Evolutionary conservation across 2,888 invertebrate genomes (phyloP).

Genomic region (Vanessa cardui): DNA sequence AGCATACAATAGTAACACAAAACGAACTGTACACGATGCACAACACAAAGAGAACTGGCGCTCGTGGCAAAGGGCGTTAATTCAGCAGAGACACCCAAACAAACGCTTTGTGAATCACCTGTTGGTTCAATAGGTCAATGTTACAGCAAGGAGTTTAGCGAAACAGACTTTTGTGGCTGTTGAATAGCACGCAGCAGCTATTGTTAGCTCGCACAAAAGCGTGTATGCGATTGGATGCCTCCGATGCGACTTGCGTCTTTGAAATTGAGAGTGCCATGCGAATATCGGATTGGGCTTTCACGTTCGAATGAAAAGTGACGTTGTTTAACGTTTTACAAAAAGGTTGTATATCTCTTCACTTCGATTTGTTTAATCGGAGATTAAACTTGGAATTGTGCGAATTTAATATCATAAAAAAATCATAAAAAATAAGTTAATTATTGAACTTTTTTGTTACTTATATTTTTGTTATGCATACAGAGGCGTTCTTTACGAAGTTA

Average conservation of each 20-base stretch:
- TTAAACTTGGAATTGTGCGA: neutral
- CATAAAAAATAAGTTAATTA: neutral
- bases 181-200: conserved; percentile 66
- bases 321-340: conserved; percentile 10
- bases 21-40: conserved; percentile 16
- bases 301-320: conserved; percentile 16
- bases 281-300: conserved; percentile 39
- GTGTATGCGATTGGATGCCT: conserved; percentile 74
- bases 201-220: conserved; percentile 73
- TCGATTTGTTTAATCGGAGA: neutral
- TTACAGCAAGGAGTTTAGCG: conserved; percentile 78
- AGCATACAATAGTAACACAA: conserved; percentile 5
- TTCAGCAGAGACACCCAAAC: conserved; percentile 76
- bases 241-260: conserved; percentile 64
- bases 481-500: too few species aligned
- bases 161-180: conserved; percentile 75
- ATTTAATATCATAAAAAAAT: neutral
- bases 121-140: conserved; percentile 81
- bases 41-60: conserved; percentile 29
- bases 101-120: conserved; percentile 76
- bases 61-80: conserved; percentile 54
- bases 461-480: too few species aligned
- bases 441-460: too few species aligned
- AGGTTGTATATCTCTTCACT: neutral
- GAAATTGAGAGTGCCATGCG: conserved; percentile 67